phyloP scores from a whole-genome alignment of 1,140 invertebrate species.

The Drosophila melanica region DNA sequence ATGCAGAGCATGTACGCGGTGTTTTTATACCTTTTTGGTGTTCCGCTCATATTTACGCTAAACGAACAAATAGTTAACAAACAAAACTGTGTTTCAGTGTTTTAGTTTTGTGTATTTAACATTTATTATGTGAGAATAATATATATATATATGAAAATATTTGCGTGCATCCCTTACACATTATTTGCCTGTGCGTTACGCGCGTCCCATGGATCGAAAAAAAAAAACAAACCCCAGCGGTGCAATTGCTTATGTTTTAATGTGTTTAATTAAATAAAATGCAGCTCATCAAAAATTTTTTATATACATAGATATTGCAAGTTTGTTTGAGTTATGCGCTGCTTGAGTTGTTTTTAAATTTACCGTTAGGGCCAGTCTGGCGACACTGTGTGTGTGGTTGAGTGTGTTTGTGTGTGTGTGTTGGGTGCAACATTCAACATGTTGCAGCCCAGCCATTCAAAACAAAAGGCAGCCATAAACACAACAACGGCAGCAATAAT shows the following conservation, averaged over 20 bases:
- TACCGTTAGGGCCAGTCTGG: constrained; percentile 46
- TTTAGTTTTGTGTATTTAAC: not conserved
- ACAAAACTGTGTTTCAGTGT: constrained; percentile 14
- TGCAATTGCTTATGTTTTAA: constrained; percentile 17
- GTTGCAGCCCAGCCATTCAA: constrained; percentile 37
- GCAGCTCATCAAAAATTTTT: constrained; percentile 4
- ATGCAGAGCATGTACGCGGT: constrained; percentile 38
- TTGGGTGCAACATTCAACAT: constrained; percentile 48
- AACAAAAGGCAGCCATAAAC: constrained; percentile 37
- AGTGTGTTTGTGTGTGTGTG: constrained; percentile 20
- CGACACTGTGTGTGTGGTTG: constrained; percentile 8
- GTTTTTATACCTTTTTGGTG: constrained; percentile 24
- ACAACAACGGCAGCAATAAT: constrained; percentile 16
- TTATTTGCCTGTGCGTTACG: not conserved
- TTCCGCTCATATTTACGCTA: constrained; percentile 45
- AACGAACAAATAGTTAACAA: constrained; percentile 26
- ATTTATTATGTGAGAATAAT: constrained; percentile 6
- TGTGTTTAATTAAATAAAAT: constrained; percentile 31
- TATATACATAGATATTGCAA: constrained; percentile 16
- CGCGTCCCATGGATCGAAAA: constrained; percentile 33
- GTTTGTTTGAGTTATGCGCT: constrained; percentile 36
- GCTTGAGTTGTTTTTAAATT: constrained; percentile 41
- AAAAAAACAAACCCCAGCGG: constrained; percentile 24
- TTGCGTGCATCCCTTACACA: constrained; percentile 2
- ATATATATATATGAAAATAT: not conserved